A percentile compares a stretch with the other conserved stretches of the same genome.
Evolutionary conservation across 2,888 invertebrate genomes (phyloP).

Genomic region (Chromoteleia sp.): DNA sequence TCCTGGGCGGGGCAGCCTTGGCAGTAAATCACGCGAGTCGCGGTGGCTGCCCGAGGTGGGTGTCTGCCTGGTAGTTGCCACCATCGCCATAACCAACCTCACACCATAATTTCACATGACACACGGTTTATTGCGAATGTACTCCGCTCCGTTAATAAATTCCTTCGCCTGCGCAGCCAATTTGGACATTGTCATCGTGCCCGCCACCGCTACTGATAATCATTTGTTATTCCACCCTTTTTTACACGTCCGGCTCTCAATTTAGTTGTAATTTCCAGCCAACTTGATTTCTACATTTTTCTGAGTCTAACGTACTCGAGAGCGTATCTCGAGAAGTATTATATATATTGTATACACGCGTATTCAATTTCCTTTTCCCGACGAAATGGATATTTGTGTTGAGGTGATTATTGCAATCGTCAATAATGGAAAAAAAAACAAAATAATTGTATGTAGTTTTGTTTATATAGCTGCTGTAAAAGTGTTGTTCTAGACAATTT

Average conservation of each 20-base stretch:
- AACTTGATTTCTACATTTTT: slow-evolving; percentile 20
- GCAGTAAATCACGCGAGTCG: slow-evolving; percentile 74
- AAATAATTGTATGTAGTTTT: no score
- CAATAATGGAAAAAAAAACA: no score
- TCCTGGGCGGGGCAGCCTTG: slow-evolving; percentile 83
- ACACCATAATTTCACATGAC: slow-evolving; percentile 79
- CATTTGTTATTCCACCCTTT: slow-evolving; percentile 54
- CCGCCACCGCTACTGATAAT: slow-evolving; percentile 69
- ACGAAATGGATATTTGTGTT: no score
- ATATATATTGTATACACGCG: no score
- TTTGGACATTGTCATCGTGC: slow-evolving; percentile 77
- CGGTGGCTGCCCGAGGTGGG: slow-evolving; percentile 75
- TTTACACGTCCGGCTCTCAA: slow-evolving; percentile 41
- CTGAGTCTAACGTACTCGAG: no score
- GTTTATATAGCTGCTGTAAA: no score
- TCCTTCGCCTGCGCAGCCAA: slow-evolving; percentile 75
- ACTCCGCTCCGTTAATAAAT: slow-evolving; percentile 81
- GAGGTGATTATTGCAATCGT: no score
- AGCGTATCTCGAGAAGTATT: no score
- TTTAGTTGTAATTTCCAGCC: slow-evolving; percentile 50
- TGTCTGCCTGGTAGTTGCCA: slow-evolving; percentile 79
- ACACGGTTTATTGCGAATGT: slow-evolving; percentile 83
- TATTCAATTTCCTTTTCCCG: no score
- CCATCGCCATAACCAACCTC: slow-evolving; percentile 81
- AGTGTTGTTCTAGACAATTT: no score